Evolutionary conservation across 1,140 invertebrate genomes (phyloP), one percentile per base, ranked within the genome.

Genomic region (Antheraea pernyi): DNA sequence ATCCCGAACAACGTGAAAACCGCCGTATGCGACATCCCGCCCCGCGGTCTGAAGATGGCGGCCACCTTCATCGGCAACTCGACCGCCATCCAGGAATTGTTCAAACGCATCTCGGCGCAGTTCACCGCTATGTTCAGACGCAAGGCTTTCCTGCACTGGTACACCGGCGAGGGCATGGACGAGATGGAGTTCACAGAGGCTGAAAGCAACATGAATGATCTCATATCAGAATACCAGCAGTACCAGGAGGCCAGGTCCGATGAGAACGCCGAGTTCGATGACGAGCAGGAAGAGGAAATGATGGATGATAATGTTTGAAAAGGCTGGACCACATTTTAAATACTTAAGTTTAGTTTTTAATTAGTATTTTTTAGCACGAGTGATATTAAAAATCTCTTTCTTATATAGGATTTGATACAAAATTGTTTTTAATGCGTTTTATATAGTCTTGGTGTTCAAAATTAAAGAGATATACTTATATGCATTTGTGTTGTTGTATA

Each of bases 121-220:
- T 96, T 96, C 87, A 95, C 94, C 30, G 95, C 96, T 77, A 97
- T 97, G 96, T 97, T 96, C 94, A 93, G 95, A 65, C 94, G 96
- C 69, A 97, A 97, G 86, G 96, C 96, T 84, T 97, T 97, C 94
- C 88, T 81, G 75, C 79, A 81, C 91, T 95, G 94, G 94, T 95
- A 95, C 82, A 97, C 96, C 68, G 95, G 95, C 58, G 97, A 97
- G 88, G 96, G 97, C 73, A 97, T 97, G 97, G 96, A 97, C 77
- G 96, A 97, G 83, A 96, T 96, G 94, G 96, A 97, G 89, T 97
- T 97, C 88, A 96, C 95, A 3, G 96, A 97, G 81, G 96, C 96
- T 0, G 94, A 95, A 88, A 94, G 93, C 93, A 88, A 87, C 85
- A 81, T 86, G 79, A 88, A 88, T 79, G 85, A 87, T 71, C 68